A percentile compares a stretch with the other conserved stretches of the same genome.
Evolutionary conservation across 2,113 vertebrate species (phyloP).

Genomic region (Otis tarda): DNA sequence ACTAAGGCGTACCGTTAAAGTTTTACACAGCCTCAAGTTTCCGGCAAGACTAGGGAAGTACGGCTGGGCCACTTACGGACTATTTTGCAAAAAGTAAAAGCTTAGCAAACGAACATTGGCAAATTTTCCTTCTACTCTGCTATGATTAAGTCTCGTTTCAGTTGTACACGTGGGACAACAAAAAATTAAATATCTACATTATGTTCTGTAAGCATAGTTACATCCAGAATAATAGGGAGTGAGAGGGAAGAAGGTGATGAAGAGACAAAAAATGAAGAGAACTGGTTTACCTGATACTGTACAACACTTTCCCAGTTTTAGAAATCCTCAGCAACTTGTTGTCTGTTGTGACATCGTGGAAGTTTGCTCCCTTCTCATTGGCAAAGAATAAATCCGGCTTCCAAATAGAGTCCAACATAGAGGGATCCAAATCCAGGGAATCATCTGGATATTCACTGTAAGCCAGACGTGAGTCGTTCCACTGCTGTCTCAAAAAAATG

Average conservation of each 20-base stretch:
- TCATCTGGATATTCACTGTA: constrained; percentile 98
- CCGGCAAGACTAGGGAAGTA: neutral
- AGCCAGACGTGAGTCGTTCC: constrained; percentile 97
- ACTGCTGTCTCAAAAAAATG: constrained; percentile 98
- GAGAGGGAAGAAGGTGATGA: neutral
- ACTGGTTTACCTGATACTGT: constrained; percentile 91
- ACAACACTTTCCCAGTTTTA: constrained; percentile 95
- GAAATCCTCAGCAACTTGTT: constrained; percentile 98
- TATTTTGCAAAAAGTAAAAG: neutral
- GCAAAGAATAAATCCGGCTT: constrained; percentile 99
- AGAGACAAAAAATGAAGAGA: neutral
- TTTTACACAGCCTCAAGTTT: neutral
- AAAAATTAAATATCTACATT: neutral
- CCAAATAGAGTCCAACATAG: constrained; percentile 99
- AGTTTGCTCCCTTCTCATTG: constrained; percentile 98
- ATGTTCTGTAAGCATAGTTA: neutral
- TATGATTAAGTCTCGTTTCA: neutral
- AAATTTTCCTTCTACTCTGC: neutral
- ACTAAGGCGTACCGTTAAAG: neutral
- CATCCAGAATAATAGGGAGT: neutral
- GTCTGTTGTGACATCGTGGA: constrained; percentile 98
- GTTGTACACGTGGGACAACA: neutral
- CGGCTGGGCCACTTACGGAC: neutral
- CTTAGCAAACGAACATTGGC: neutral
- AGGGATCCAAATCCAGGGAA: constrained; percentile 96